Conservation (phyloP, 2,797 vertebrate species). For the Gallirallus australis region DNA sequence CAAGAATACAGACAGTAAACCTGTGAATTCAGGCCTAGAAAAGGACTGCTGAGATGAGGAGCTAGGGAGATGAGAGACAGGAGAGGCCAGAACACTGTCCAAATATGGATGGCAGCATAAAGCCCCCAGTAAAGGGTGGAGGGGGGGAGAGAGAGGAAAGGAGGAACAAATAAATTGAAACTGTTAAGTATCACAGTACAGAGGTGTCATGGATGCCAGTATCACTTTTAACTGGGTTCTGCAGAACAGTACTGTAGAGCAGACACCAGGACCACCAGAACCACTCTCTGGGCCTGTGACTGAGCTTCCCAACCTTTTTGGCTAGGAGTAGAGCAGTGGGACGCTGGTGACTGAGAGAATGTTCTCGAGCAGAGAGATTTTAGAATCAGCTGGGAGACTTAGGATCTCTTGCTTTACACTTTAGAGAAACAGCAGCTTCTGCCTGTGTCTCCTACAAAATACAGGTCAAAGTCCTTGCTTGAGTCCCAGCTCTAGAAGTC, state of each 20-base stretch:
- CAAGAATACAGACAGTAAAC: background rate
- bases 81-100: background rate
- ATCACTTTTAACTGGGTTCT: background rate
- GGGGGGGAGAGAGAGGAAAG: background rate
- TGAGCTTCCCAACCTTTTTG: background rate
- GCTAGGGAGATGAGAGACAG: background rate
- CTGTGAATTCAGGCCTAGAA: background rate
- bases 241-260: background rate
- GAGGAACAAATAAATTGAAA: background rate
- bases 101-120: background rate
- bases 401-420: background rate
- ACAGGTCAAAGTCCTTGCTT: background rate
- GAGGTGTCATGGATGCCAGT: background rate
- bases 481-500: background rate
- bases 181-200: background rate
- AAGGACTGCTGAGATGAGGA: background rate
- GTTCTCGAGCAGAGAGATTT: background rate
- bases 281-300: accelerated
- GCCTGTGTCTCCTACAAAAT: background rate
- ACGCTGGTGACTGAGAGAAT: background rate
- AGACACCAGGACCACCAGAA: background rate
- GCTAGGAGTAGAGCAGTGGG: background rate
- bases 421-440: background rate
- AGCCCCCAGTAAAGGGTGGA: background rate
- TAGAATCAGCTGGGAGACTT: background rate